Evolutionary conservation across 2,888 invertebrate species (phyloP), one percentile per base, ranked within the genome.

Genomic region (Plagodis pulveraria): DNA sequence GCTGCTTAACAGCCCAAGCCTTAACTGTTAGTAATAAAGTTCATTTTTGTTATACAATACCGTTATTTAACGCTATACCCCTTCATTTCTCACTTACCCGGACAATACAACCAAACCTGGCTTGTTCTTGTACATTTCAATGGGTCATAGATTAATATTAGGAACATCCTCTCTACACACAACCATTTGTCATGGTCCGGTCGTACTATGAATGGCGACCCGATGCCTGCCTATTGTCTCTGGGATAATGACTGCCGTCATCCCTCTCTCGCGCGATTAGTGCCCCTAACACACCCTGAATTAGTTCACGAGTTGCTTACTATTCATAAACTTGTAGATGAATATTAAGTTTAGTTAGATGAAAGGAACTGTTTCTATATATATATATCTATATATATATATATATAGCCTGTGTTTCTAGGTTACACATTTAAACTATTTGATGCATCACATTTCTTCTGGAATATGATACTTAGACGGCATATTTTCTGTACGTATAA

Each of bases 131-230:
- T 41, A 46, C 46, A 41, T 41, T 60, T 52, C 36, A 56, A 41
- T 52, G 49, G 60, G 48, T 50, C 60, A 56, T 61, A 61, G n/a
- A 56, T 61, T 56, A 61, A 56, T 56, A 61, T 61, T 45, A 44
- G 41, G 45, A 46, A 56, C 56, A 56, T 60, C 47, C 51, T 47
- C 33, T 32, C 70, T 77, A 75, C 75, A 81, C 73, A 73, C 69
- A 60, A 73, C 77, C 78, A 84, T 86, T 84, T 84, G 81, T 86
- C 86, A 85, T 79, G 70, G 73, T 66, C 51, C 69, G 71, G 59
- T 70, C 67, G 67, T 74, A 73, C 72, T 73, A 71, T 82, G 79
- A 81, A 83, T 80, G 74, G 77, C 66, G 73, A 58, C 67, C 72
- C 65, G 66, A 72, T 72, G 77, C 74, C 78, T 74, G 67, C 66